A percentile compares a stretch with the other conserved stretches of the same genome.
These are phyloP conservation scores for Aptenodytes patagonicus DNA, from an alignment of 2,113 vertebrate species.

Conservation along the genomic window DNA sequence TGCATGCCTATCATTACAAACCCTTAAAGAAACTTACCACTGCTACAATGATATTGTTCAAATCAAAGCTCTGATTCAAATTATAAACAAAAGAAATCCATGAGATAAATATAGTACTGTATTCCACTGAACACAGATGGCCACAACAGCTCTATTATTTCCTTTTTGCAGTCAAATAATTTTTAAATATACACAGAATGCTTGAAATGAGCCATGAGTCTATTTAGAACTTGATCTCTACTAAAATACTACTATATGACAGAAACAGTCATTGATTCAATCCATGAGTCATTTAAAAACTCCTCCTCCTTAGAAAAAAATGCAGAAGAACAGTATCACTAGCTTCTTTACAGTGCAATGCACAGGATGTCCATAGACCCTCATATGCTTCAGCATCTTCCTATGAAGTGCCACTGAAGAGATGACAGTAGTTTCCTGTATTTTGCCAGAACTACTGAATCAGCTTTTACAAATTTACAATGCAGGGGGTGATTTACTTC, in stretches of 20 bases:
- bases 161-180: not conserved
- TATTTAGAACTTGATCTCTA: not conserved
- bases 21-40: not conserved
- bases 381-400: not conserved
- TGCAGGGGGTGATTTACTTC: not conserved
- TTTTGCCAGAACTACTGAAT: not conserved
- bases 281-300: not conserved
- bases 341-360: not conserved
- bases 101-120: not conserved
- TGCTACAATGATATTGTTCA: not conserved
- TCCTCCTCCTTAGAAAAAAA: not conserved
- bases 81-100: not conserved
- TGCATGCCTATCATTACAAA: not conserved
- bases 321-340: not conserved
- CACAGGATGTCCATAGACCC: not conserved
- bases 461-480: not conserved
- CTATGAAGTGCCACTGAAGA: slow-evolving; percentile 2
- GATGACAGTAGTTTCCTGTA: slow-evolving; percentile 8
- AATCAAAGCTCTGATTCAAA: not conserved
- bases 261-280: slow-evolving; percentile 15
- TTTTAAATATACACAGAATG: not conserved
- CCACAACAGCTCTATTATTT: not conserved
- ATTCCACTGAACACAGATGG: not conserved
- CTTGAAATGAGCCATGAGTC: not conserved
- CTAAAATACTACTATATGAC: not conserved